Evolutionary conservation across 1,140 invertebrate species (phyloP).

Genomic region (Heterodera carotae): DNA sequence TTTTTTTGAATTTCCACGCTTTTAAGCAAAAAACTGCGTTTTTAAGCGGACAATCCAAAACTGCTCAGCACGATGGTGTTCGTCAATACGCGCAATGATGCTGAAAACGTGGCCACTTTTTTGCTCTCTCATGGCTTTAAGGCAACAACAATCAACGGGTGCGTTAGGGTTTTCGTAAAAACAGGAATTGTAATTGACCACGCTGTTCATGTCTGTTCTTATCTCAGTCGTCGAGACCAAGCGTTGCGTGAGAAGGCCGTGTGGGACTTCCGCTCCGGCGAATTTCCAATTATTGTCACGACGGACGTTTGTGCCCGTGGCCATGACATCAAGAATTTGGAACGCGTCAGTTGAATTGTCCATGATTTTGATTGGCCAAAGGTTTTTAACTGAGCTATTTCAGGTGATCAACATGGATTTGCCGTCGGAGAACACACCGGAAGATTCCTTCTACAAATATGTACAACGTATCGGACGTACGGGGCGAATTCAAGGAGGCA

Average conservation of each 20-base stretch:
- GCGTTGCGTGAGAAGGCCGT: conserved; percentile 84
- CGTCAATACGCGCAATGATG: conserved; percentile 82
- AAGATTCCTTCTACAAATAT: conserved; percentile 85
- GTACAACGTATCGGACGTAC: conserved; percentile 88
- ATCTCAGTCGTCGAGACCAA: conserved; percentile 76
- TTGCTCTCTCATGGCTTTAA: conserved; percentile 68
- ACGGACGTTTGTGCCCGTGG: conserved; percentile 90
- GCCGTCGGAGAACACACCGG: conserved; percentile 84
- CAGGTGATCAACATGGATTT: conserved; percentile 89
- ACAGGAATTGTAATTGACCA: too few species aligned
- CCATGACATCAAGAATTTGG: conserved; percentile 86
- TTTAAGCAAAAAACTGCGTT: neutral
- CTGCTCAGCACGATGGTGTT: conserved; percentile 79
- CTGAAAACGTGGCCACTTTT: conserved; percentile 81
- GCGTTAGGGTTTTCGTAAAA: too few species aligned
- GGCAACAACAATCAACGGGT: conserved; percentile 38
- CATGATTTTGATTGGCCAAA: neutral
- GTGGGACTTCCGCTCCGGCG: conserved; percentile 74
- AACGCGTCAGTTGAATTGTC: conserved; percentile 70
- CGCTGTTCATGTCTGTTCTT: too few species aligned
- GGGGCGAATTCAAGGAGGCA: conserved; percentile 68
- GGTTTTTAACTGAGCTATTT: too few species aligned
- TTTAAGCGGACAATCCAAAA: conserved; percentile 47
- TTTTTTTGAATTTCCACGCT: neutral
- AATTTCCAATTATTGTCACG: conserved; percentile 79